These are phyloP conservation scores for Stigmatopora argus DNA, from an alignment of 2,113 vertebrate genomes.

Conservation along the genomic window DNA sequence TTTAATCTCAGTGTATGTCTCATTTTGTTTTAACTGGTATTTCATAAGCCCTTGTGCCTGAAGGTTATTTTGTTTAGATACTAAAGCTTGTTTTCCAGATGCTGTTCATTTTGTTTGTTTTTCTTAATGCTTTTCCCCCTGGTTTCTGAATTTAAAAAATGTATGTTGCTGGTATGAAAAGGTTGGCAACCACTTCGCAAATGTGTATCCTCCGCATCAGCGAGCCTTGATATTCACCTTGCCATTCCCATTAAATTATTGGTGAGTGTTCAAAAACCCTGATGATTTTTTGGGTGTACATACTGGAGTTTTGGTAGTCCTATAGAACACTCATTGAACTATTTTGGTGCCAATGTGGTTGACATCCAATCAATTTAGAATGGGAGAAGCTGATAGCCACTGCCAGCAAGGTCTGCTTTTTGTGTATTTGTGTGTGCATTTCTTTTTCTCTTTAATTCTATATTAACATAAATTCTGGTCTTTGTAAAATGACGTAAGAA, in stretches of 20 bases:
- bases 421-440: too few relatives aligned
- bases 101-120: background rate
- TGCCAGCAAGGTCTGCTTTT: too few relatives aligned
- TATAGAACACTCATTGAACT: too few relatives aligned
- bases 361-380: too few relatives aligned
- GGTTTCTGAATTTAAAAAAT: background rate
- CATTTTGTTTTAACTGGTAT: background rate
- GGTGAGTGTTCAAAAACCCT: constrained; percentile 14
- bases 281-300: constrained; percentile 10
- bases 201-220: constrained; percentile 24
- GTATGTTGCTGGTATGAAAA: constrained; percentile 14
- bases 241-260: constrained; percentile 34
- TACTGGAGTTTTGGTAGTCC: too few relatives aligned
- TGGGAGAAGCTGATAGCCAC: too few relatives aligned
- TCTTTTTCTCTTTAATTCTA: too few relatives aligned
- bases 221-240: constrained; percentile 37
- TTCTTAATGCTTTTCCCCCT: background rate
- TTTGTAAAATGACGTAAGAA: too few relatives aligned
- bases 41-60: background rate
- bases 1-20: background rate
- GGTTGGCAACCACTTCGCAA: constrained; percentile 39
- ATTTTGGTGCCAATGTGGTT: too few relatives aligned
- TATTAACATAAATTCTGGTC: too few relatives aligned
- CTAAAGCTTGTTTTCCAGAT: background rate
- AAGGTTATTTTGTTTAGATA: background rate